These are phyloP conservation scores for Neomorphus geoffroyi DNA, from an alignment of 2,797 vertebrate genomes.

Conservation along the genomic window DNA sequence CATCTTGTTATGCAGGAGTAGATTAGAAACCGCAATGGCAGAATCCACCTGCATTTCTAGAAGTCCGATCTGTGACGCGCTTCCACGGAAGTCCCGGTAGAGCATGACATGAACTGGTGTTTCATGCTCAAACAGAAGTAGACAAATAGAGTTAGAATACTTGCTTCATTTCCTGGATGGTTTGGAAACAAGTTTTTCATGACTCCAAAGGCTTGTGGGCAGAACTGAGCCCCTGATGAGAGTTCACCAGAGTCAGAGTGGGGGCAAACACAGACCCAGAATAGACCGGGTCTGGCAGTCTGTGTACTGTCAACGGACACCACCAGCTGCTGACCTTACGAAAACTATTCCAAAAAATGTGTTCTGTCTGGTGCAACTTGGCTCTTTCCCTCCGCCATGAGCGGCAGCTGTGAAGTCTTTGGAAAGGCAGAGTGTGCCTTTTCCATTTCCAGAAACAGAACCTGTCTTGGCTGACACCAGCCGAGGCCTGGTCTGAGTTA, in stretches of 20 bases:
- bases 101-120: not conserved
- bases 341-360: slow-evolving; percentile 51
- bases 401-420: slow-evolving; percentile 58
- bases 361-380: slow-evolving; percentile 16
- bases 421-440: slow-evolving; percentile 23
- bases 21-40: not conserved
- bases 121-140: not conserved
- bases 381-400: not conserved
- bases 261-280: slow-evolving; percentile 29
- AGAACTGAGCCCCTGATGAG: not conserved
- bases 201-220: not conserved
- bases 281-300: slow-evolving; percentile 32
- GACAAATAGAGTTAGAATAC: not conserved
- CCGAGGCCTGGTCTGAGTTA: slow-evolving; percentile 28
- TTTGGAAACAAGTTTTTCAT: not conserved
- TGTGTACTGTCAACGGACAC: slow-evolving; percentile 32
- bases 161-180: not conserved
- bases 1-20: not conserved
- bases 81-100: not conserved
- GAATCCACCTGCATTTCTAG: not conserved
- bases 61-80: not conserved
- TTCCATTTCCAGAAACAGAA: slow-evolving; percentile 55
- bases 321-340: slow-evolving; percentile 37
- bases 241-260: not conserved
- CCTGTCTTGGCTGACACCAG: not conserved